Percentiles rank a stretch among this genome's conserved stretches.
Conservation (phyloP, 2,888 invertebrate genomes). For the Trachelus tabidus region DNA sequence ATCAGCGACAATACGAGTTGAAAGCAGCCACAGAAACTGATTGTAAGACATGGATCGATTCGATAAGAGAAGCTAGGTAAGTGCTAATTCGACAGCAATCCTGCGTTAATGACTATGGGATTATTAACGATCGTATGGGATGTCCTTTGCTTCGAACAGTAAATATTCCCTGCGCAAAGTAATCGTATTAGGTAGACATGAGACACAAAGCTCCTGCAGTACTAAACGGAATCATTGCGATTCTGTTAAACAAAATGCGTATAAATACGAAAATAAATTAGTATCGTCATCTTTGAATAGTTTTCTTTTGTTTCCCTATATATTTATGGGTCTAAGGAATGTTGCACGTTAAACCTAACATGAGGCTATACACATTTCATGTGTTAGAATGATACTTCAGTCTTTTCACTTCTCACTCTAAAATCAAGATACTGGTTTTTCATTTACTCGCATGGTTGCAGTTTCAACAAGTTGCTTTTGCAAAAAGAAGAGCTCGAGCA, state of each 20-base stretch:
- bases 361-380: too few species aligned
- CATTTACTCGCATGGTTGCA: conserved; percentile 60
- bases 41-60: conserved; percentile 91
- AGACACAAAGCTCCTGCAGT: too few species aligned
- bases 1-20: conserved; percentile 88
- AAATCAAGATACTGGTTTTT: background rate
- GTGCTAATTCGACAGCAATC: background rate
- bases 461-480: conserved; percentile 88
- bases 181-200: too few species aligned
- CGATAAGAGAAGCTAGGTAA: conserved; percentile 88
- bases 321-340: too few species aligned
- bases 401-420: too few species aligned
- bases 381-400: too few species aligned
- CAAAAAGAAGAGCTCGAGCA: conserved; percentile 93
- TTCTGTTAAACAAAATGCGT: too few species aligned
- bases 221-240: too few species aligned
- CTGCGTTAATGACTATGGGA: background rate
- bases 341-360: too few species aligned
- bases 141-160: background rate
- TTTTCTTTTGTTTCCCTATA: too few species aligned
- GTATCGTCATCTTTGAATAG: too few species aligned
- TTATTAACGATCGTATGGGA: background rate
- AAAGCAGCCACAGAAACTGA: conserved; percentile 86
- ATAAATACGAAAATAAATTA: too few species aligned
- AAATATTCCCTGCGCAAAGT: background rate